Evolutionary conservation across 2,888 invertebrate genomes (phyloP), one percentile per base, ranked within the genome.

Genomic region (Lasioglossum vierecki): DNA sequence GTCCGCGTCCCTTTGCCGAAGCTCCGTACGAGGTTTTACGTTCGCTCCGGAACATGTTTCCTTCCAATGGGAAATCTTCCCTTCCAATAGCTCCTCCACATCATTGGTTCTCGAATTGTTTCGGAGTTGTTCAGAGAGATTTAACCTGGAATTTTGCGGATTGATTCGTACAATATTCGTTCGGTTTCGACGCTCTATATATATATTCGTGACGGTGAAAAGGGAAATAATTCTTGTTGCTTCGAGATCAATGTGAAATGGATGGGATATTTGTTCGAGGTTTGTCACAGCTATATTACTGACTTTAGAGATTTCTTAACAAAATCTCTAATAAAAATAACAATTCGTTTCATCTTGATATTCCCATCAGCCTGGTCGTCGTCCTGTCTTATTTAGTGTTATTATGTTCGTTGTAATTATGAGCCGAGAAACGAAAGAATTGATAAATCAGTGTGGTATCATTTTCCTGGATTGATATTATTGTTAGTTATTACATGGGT

Each of bases 1-100:
- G 87, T 74, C 87, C 87, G 79, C 66, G 68, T 79, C 72, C 63
- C 77, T 39, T 71, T 13, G 15, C 49, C 30, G 60, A 18, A 26
- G 49, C 63, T 30, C n/a, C 41, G 22, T 49, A 2, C 22, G 26
- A 70, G n/a, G 26, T 26, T 44, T 26, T 22, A 26, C 18, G n/a
- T 22, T 39, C 0, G 30, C 30, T 26, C 76, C 18, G 22, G 18
- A 68, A 22, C 22, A n/a, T 26, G 30, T 63, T 68, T 66, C 76
- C 84, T 74, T 72, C 79, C 84, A 84, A 84, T 84, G 9, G 39
- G 35, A 41, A 76, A 22, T 30, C 3, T 11, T 44, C 22, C 30
- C 26, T 84, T 35, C 60, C n/a, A 15, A 13, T 63, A 30, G 53
- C n/a, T 22, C 63, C 35, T 30, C 1, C 8, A 13, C 18, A 9